Base-by-base conservation (phyloP, 2,113 vertebrate genomes). In the Sterrhoptilus dennistouni region DNA sequence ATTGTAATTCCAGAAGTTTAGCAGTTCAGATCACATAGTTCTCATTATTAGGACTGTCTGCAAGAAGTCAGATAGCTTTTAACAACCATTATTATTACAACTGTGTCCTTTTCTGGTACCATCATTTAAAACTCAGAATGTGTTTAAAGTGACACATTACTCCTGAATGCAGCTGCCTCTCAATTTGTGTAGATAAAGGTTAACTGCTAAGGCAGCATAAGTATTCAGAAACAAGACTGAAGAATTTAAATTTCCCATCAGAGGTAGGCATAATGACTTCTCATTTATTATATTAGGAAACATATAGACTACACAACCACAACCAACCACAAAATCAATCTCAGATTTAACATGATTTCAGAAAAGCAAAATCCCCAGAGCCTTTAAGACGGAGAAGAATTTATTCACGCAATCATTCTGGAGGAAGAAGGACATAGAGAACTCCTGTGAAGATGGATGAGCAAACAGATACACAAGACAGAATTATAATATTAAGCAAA, bases 1-100 rank as follows among this genome's bases (percentile, higher is more conserved):
- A 90, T 6, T 94, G 63, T 68, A 44, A 93, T 90, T 87, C 64
- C 88, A 77, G 50, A 88, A 91, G 66, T 76, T 91, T 50, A 84
- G 77, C 33, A 87, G 84, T 68, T 90, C 72, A 69, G 61, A 92
- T 79, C 36, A 83, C 75, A 71, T 4, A 87, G 76, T 38, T 87
- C 53, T 93, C 36, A 76, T 78, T 54, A 87, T 56, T 66, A 82
- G 59, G n/a, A 59, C 40, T 71, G 47, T 28, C 87, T 90, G 61
- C 22, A 84, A 87, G 49, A 90, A 93, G 72, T 45, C 56, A 79
- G 53, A 87, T 24, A 82, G 71, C 60, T 95, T 92, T 88, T 60
- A 89, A 71, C 52, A 90, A 12, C 12, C 44, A 36, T 89, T 89
- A 95, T 78, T 92, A 95, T 78, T 92, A 89, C 76, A 93, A 54